Conservation (phyloP, 2,888 invertebrate genomes). For the Platycheirus rosarum region DNA sequence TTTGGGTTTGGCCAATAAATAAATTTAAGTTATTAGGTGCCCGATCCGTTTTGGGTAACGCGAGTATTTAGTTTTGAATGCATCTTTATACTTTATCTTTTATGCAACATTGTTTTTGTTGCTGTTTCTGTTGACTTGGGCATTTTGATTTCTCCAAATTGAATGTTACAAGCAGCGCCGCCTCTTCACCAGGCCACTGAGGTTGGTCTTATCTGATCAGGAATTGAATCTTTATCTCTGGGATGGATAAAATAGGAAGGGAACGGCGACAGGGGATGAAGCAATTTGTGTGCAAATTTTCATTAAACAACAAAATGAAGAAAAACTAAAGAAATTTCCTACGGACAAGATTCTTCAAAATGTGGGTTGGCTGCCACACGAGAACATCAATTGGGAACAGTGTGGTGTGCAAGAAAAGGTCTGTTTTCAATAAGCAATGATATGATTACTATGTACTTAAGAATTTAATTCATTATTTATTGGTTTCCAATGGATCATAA, state of each 20-base stretch:
- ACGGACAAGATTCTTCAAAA: conserved; percentile 48
- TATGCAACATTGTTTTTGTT: background rate
- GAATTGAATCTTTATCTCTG: conserved; percentile 43
- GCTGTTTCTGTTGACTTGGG: too few species aligned
- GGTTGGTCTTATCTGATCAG: conserved; percentile 53
- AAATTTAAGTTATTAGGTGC: conserved; percentile 61
- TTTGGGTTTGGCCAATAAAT: conserved; percentile 70
- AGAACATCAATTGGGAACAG: conserved; percentile 51
- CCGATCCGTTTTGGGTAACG: conserved; percentile 47
- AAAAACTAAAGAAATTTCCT: conserved; percentile 8
- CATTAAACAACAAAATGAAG: conserved; percentile 35
- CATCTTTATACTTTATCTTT: conserved; percentile 21
- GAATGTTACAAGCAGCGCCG: conserved; percentile 50
- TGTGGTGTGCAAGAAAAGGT: conserved; percentile 29
- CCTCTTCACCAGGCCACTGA: conserved; percentile 48
- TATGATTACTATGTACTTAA: too few species aligned
- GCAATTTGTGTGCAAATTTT: conserved; percentile 68
- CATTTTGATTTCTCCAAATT: conserved; percentile 29
- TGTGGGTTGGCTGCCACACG: conserved; percentile 51
- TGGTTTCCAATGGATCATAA: too few species aligned
- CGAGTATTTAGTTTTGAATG: conserved; percentile 27
- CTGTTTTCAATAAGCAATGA: too few species aligned
- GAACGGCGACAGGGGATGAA: conserved; percentile 12
- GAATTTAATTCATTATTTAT: too few species aligned
- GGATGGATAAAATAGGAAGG: background rate